Evolutionary conservation across 2,113 vertebrate species (phyloP), one percentile per base, ranked within the genome.

Genomic region (Hyla sarda): DNA sequence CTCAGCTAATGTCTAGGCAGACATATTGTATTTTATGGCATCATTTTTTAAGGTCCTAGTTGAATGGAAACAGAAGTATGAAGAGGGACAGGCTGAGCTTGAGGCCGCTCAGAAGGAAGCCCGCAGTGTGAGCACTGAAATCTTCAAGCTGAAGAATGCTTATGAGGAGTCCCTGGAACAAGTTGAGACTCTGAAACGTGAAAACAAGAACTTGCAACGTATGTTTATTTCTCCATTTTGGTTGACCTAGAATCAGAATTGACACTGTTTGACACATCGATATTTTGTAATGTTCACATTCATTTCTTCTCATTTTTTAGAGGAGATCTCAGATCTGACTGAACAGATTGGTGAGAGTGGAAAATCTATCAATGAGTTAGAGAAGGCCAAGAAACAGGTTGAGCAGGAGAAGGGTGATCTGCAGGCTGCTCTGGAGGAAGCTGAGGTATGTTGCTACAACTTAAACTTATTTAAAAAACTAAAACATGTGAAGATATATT

Each of bases 121-220:
- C 12, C 92, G 95, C 0, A 89, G 82, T 2, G 93, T 96, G 16
- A 95, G 95, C 91, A 96, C 95, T 0, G 95, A 97, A 62, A 93
- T 41, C 34, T 95, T 95, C 83, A 89, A 93, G 83, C 41, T 96
- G 88, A 96, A 95, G 90, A 96, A 96, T 13, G 93, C 94, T 48
- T 96, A 96, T 69, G 95, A 96, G 78, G 95, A 96, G 56, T 90
- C 94, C 0, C 89, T 96, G 19, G 95, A 96, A 77, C 94, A 96
- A 9, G 92, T 96, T 75, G 95, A 95, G 89, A 95, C 94, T 2
- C 41, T 95, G 84, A 95, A 94, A 47, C n/a, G 92, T 1, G 95
- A 96, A 88, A 96, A 96, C 74, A 96, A 41, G 91, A 96, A 96
- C 69, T 90, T 96, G 47, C 95, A 96, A 87, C 94, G 94, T 96